Evolutionary conservation across 2,888 invertebrate genomes (phyloP).

Genomic region (Polymixis lichenea): DNA sequence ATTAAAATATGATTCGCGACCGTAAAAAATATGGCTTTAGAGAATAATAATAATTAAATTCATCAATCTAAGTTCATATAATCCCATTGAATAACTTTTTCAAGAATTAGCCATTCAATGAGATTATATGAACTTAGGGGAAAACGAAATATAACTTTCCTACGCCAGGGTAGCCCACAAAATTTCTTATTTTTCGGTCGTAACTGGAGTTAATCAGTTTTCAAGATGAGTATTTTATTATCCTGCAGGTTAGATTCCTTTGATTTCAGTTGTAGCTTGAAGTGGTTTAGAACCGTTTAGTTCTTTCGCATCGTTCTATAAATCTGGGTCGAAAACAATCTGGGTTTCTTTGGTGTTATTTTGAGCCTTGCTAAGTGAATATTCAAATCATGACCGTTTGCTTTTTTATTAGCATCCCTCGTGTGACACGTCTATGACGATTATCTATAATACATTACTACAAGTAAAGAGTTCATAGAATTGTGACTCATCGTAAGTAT

Average conservation of each 20-base stretch:
- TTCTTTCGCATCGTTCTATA: background rate
- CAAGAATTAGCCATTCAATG: too few relatives aligned
- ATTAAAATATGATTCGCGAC: too few relatives aligned
- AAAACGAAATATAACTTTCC: too few relatives aligned
- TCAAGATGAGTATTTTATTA: background rate
- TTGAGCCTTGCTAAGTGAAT: constrained; percentile 16
- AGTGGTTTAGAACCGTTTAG: background rate
- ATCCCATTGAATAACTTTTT: too few relatives aligned
- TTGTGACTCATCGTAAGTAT: constrained; percentile 30
- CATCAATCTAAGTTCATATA: too few relatives aligned
- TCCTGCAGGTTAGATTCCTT: background rate
- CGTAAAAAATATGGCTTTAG: too few relatives aligned
- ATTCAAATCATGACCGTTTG: constrained; percentile 24
- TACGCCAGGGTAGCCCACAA: too few relatives aligned
- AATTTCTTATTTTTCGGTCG: background rate
- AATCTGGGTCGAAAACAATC: constrained; percentile 4
- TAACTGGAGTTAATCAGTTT: background rate
- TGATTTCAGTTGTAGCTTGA: background rate
- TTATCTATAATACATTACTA: constrained; percentile 11
- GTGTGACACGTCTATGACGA: constrained; percentile 34
- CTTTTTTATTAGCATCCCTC: constrained; percentile 36
- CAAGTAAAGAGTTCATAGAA: constrained; percentile 30
- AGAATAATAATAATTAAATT: too few relatives aligned
- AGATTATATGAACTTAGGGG: too few relatives aligned
- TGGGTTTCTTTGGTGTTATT: constrained; percentile 22